Evolutionary conservation across 2,888 invertebrate genomes (phyloP).

Genomic region (Yponomeuta cagnagella): DNA sequence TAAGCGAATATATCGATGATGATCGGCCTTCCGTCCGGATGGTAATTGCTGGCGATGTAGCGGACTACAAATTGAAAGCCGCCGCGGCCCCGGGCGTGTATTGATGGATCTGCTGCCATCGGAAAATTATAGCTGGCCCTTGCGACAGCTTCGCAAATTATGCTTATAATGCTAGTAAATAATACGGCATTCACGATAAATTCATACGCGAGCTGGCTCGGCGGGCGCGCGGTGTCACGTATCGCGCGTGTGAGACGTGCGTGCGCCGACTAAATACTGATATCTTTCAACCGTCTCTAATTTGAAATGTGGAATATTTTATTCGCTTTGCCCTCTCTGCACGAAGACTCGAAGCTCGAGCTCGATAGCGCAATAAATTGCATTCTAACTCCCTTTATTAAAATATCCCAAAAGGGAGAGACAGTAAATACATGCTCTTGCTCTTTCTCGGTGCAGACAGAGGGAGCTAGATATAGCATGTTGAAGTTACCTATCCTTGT

Average conservation of each 20-base stretch:
- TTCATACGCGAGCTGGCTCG: slow-evolving; percentile 45
- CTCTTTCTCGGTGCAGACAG: no score
- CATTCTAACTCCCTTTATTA: no score
- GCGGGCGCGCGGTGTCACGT: slow-evolving; percentile 31
- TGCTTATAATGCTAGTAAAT: slow-evolving; percentile 75
- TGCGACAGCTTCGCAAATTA: slow-evolving; percentile 75
- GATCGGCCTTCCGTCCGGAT: slow-evolving; percentile 69
- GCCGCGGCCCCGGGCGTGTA: slow-evolving; percentile 66
- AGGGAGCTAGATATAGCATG: no score
- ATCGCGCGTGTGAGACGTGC: slow-evolving; percentile 28
- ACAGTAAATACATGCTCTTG: no score
- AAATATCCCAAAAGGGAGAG: no score
- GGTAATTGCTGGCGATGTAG: slow-evolving; percentile 69
- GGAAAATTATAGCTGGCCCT: slow-evolving; percentile 69
- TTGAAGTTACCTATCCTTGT: no score
- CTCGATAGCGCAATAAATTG: no score
- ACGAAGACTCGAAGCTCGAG: no score
- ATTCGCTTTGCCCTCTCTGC: not conserved
- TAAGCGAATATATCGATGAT: slow-evolving; percentile 69
- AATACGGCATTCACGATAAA: slow-evolving; percentile 64
- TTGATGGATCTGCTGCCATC: slow-evolving; percentile 75
- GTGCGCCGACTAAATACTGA: slow-evolving; percentile 17
- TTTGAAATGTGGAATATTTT: slow-evolving; percentile 12
- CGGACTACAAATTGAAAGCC: slow-evolving; percentile 75
- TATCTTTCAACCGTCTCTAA: slow-evolving; percentile 15